Evolutionary conservation across 53 echinoderm and acorn worm genomes (phyloP).

Genomic region (Temnopleurus reevesii): DNA sequence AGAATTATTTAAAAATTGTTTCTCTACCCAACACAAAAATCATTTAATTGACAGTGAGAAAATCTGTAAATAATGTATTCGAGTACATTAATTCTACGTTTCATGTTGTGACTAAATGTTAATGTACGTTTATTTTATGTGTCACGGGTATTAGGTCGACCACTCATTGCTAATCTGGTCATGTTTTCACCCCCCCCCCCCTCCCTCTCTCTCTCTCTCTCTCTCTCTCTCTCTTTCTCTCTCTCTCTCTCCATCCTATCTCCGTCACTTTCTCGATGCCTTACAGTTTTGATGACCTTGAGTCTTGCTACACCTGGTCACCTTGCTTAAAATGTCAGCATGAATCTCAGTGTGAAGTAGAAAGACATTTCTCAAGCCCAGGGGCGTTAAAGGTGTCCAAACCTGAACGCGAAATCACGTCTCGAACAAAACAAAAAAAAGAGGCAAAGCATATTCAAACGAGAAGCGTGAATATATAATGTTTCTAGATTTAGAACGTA

Average conservation of each 20-base stretch:
- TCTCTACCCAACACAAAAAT: too few species aligned
- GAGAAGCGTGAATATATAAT: neutral
- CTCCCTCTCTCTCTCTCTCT: neutral
- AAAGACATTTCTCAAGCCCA: neutral
- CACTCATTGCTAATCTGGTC: neutral
- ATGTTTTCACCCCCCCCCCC: neutral
- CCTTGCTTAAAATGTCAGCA: constrained; percentile 29
- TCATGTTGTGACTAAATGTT: too few species aligned
- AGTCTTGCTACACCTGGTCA: constrained; percentile 21
- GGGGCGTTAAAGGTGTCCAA: constrained; percentile 18
- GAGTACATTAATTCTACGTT: too few species aligned
- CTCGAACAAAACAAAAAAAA: neutral
- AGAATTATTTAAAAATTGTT: too few species aligned
- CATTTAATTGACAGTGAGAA: too few species aligned
- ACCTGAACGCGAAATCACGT: neutral
- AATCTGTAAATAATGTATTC: too few species aligned
- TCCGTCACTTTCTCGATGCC: neutral
- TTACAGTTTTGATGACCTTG: constrained; percentile 13
- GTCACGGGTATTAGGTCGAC: neutral
- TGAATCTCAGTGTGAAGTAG: constrained; percentile 27
- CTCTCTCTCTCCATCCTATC: neutral
- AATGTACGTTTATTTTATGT: too few species aligned
- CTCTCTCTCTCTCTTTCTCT: neutral
- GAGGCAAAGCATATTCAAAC: neutral
- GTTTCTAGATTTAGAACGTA: neutral